These are phyloP conservation scores for Ctenomys sociabilis DNA, from an alignment of 2,113 vertebrate species.

Conservation along the genomic window DNA sequence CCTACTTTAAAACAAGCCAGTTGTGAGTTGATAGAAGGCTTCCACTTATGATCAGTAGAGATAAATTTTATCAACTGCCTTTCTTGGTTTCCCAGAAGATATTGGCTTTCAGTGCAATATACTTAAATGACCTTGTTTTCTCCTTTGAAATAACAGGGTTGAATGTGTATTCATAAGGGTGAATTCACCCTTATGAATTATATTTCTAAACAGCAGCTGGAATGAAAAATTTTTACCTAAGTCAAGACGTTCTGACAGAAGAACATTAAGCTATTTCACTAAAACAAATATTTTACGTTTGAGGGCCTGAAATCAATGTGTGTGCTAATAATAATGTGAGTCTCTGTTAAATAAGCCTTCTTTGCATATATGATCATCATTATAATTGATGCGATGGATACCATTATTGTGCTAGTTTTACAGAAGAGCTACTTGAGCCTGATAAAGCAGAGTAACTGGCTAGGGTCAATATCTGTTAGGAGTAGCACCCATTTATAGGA, in stretches of 20 bases:
- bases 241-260: not conserved
- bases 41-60: slow-evolving; percentile 42
- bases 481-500: not conserved
- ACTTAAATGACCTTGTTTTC: slow-evolving; percentile 40
- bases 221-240: slow-evolving; percentile 35
- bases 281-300: slow-evolving; percentile 44
- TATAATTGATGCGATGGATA: not conserved
- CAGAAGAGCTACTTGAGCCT: not conserved
- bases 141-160: slow-evolving; percentile 58
- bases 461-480: not conserved
- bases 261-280: slow-evolving; percentile 35
- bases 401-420: not conserved
- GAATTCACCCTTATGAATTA: not conserved
- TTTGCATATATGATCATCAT: not conserved
- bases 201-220: slow-evolving; percentile 39
- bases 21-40: slow-evolving; percentile 46
- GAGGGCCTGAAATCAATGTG: not conserved
- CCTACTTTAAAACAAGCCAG: slow-evolving; percentile 32
- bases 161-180: no score
- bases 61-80: slow-evolving; percentile 62
- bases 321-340: not conserved
- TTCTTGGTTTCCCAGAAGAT: slow-evolving; percentile 55
- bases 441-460: not conserved
- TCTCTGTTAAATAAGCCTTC: not conserved
- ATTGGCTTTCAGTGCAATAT: slow-evolving; percentile 35